phyloP scores from a whole-genome alignment of 2,888 invertebrate genomes.

The Tetragonisca angustula region DNA sequence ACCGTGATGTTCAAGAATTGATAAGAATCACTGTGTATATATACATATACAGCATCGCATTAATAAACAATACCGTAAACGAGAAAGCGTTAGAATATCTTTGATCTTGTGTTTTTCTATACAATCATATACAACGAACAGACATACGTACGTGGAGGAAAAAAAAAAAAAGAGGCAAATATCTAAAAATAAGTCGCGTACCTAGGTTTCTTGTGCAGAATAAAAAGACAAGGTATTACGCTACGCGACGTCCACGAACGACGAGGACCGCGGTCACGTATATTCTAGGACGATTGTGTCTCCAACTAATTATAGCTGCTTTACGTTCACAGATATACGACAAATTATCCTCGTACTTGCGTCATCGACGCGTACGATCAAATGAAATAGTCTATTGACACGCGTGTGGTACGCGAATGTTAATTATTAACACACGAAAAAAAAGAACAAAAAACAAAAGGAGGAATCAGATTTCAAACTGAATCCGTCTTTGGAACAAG shows the following conservation, averaged over 20 bases:
- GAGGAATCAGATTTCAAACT: background rate
- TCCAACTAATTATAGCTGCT: slow-evolving; percentile 61
- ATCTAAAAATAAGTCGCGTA: background rate
- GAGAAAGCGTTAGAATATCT: background rate
- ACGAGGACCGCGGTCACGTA: background rate
- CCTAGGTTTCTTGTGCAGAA: background rate
- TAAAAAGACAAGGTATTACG: background rate
- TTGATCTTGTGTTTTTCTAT: slow-evolving; percentile 4
- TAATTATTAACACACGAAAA: background rate
- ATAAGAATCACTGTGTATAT: too few relatives aligned
- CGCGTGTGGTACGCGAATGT: background rate
- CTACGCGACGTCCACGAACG: background rate
- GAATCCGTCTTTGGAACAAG: background rate
- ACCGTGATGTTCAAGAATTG: too few relatives aligned
- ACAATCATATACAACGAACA: background rate
- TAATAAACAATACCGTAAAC: background rate
- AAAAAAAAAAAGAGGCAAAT: too few relatives aligned
- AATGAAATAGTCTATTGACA: background rate
- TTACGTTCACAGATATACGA: slow-evolving; percentile 57
- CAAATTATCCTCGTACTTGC: slow-evolving; percentile 19
- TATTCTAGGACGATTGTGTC: slow-evolving; percentile 22
- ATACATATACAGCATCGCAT: background rate
- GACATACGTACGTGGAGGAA: background rate
- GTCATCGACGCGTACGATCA: slow-evolving; percentile 7
- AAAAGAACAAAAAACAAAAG: background rate